Conservation (phyloP, 2,888 invertebrate species). For the Hirudinaria manillensis region DNA sequence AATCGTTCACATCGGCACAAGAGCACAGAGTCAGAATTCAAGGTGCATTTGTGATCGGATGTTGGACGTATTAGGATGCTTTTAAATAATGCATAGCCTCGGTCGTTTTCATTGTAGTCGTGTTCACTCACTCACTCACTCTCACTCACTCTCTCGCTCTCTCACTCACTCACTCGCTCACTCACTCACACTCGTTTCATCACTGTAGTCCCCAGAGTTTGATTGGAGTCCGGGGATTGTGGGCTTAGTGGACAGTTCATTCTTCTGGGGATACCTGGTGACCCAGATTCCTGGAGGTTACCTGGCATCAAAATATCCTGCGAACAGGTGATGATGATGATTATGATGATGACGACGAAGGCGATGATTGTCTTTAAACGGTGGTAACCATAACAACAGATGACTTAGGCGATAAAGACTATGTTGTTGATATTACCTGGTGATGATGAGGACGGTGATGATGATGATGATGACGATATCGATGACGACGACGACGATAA, state of each 20-base stretch:
- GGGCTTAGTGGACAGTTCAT: constrained; percentile 87
- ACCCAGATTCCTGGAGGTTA: constrained; percentile 98
- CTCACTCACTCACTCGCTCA: not conserved
- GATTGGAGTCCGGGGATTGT: constrained; percentile 92
- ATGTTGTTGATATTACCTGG: not conserved
- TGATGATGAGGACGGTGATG: not conserved
- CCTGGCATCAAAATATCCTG: constrained; percentile 90
- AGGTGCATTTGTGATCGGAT: constrained; percentile 9
- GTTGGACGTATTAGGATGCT: not conserved
- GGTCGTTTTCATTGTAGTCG: not conserved
- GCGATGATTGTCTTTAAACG: not conserved
- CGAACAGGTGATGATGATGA: constrained; percentile 65
- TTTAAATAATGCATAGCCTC: constrained; percentile 11
- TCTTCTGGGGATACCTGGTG: constrained; percentile 94
- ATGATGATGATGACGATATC: constrained; percentile 8
- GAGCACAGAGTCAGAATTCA: not conserved
- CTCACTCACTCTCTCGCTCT: not conserved
- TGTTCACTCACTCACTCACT: constrained; percentile 14
- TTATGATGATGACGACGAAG: constrained; percentile 20
- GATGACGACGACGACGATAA: constrained; percentile 10
- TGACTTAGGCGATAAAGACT: constrained; percentile 43
- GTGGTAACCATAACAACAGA: constrained; percentile 60
- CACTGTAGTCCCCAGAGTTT: constrained; percentile 61
- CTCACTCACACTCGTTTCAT: not conserved
- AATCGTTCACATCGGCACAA: not conserved